Evolutionary conservation across 1,140 invertebrate genomes (phyloP).

Genomic region (Palaemon carinicauda): DNA sequence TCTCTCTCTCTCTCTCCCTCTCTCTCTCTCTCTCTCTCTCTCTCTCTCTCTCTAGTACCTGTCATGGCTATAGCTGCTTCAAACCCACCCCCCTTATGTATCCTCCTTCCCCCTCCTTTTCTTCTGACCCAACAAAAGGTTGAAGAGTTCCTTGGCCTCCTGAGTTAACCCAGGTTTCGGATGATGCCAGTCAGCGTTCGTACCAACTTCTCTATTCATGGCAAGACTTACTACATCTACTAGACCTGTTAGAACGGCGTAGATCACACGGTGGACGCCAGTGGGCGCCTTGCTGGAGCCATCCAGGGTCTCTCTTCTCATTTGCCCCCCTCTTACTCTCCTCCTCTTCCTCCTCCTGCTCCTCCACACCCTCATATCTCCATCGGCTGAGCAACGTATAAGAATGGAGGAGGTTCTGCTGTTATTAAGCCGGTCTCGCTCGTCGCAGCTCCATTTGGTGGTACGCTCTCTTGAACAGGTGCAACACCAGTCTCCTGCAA

Average conservation of each 20-base stretch:
- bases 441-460: conserved; percentile 10
- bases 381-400: conserved; percentile 27
- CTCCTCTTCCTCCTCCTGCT: not conserved
- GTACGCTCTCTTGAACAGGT: conserved; percentile 37
- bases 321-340: not conserved
- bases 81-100: not conserved
- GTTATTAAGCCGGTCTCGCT: conserved; percentile 47
- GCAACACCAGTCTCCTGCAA: not conserved
- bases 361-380: not conserved
- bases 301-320: not conserved
- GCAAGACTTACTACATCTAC: conserved; percentile 13
- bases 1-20: not conserved
- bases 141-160: not conserved
- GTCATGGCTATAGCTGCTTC: not conserved
- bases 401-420: conserved; percentile 37
- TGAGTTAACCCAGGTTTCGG: not conserved
- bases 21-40: not conserved
- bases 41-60: not conserved
- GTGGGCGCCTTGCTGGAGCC: not conserved
- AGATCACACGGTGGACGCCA: conserved; percentile 15
- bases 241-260: conserved; percentile 12
- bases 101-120: not conserved
- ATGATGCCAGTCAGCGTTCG: not conserved
- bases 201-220: conserved; percentile 35
- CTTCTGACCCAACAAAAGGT: not conserved